Conservation (phyloP, 2,113 vertebrate species). For the Sinocyclocheilus maitianheensis region DNA sequence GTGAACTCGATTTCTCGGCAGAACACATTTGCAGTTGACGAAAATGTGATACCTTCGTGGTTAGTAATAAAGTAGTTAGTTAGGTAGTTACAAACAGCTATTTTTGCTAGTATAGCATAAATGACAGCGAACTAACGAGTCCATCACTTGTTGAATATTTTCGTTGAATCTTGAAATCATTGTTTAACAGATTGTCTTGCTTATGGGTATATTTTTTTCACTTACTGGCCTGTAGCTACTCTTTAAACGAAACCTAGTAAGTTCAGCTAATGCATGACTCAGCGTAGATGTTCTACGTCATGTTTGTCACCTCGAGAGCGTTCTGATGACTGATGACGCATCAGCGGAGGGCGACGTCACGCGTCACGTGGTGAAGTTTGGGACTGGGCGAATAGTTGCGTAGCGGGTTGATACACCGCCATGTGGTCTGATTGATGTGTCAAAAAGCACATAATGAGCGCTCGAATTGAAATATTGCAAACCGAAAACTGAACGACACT, state of each 20-base stretch:
- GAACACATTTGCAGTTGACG: neutral
- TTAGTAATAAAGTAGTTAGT: too few relatives aligned
- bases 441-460: constrained; percentile 14
- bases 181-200: too few relatives aligned
- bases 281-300: neutral
- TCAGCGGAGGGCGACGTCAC: neutral
- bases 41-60: neutral
- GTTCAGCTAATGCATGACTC: neutral
- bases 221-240: neutral
- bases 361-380: constrained; percentile 31
- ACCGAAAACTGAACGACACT: neutral
- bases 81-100: neutral
- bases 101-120: neutral
- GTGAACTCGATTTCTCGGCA: neutral
- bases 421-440: constrained; percentile 23
- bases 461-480: neutral
- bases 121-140: neutral
- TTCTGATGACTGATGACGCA: neutral
- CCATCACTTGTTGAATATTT: neutral
- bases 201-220: neutral
- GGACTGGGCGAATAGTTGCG: constrained; percentile 26
- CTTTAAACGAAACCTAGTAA: neutral
- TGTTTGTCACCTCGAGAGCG: constrained; percentile 3
- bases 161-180: neutral
- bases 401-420: constrained; percentile 18